Percentiles rank a stretch among this genome's conserved stretches.
Evolutionary conservation across 2,888 invertebrate genomes (phyloP).

Genomic region (Rosalia funebris): DNA sequence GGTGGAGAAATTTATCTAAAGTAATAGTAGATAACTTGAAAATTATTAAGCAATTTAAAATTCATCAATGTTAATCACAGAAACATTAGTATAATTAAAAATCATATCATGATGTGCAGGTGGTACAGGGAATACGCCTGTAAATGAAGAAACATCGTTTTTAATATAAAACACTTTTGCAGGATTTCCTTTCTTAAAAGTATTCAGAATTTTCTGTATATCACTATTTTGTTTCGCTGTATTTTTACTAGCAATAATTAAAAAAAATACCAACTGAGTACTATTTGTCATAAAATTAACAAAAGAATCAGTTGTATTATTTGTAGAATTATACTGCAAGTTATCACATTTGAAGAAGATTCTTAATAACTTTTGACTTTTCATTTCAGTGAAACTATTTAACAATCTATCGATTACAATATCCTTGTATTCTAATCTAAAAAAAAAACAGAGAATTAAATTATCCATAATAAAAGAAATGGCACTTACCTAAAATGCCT

Average conservation of each 20-base stretch:
- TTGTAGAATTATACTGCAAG: neutral
- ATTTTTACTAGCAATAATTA: slow-evolving; percentile 16
- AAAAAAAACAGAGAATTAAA: slow-evolving; percentile 1
- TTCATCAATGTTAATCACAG: slow-evolving; percentile 32
- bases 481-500: slow-evolving; percentile 29
- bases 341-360: slow-evolving; percentile 32
- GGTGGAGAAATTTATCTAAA: too few species aligned
- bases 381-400: slow-evolving; percentile 14
- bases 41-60: too few species aligned
- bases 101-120: slow-evolving; percentile 33
- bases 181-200: slow-evolving; percentile 25
- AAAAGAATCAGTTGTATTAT: slow-evolving; percentile 8
- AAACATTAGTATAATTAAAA: slow-evolving; percentile 26
- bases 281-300: slow-evolving; percentile 21
- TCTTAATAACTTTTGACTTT: slow-evolving; percentile 25
- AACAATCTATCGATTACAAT: slow-evolving; percentile 26
- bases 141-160: slow-evolving; percentile 17
- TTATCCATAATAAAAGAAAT: neutral
- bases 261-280: slow-evolving; percentile 32
- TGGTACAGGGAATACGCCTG: slow-evolving; percentile 27
- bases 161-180: slow-evolving; percentile 29
- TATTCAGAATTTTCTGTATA: slow-evolving; percentile 25
- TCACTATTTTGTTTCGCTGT: slow-evolving; percentile 24
- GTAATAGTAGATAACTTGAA: too few species aligned
- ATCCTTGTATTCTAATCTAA: slow-evolving; percentile 28